These are phyloP conservation scores for Agrochola macilenta DNA, from an alignment of 2,888 invertebrate genomes.

Conservation along the genomic window DNA sequence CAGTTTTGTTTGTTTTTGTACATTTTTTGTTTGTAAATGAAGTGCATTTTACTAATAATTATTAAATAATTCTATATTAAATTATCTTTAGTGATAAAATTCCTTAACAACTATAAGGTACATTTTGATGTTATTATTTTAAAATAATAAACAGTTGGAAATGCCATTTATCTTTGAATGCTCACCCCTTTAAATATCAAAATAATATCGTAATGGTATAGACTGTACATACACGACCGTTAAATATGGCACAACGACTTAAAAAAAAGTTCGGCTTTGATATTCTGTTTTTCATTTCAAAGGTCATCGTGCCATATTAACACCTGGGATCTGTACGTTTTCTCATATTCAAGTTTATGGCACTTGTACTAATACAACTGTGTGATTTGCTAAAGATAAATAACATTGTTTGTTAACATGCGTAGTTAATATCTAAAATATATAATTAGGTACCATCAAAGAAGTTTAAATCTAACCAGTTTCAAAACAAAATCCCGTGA, in stretches of 20 bases:
- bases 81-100: conserved; percentile 34
- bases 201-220: neutral
- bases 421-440: neutral
- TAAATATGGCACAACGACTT: neutral
- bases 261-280: neutral
- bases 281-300: neutral
- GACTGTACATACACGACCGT: neutral
- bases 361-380: neutral
- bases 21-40: conserved; percentile 42
- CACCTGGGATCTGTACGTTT: neutral
- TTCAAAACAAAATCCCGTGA: too few relatives aligned
- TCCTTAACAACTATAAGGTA: conserved; percentile 39
- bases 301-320: neutral
- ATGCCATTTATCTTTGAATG: conserved; percentile 20
- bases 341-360: neutral
- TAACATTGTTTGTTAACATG: neutral
- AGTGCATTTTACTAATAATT: conserved; percentile 34
- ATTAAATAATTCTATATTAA: conserved; percentile 45
- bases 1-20: conserved; percentile 47
- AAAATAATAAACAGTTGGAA: conserved; percentile 38
- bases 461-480: too few relatives aligned
- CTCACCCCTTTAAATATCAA: neutral
- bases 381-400: neutral
- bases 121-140: conserved; percentile 35
- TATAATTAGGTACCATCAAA: neutral